phyloP scores from a whole-genome alignment of 2,113 vertebrate species.

The Gymnorhina tibicen region DNA sequence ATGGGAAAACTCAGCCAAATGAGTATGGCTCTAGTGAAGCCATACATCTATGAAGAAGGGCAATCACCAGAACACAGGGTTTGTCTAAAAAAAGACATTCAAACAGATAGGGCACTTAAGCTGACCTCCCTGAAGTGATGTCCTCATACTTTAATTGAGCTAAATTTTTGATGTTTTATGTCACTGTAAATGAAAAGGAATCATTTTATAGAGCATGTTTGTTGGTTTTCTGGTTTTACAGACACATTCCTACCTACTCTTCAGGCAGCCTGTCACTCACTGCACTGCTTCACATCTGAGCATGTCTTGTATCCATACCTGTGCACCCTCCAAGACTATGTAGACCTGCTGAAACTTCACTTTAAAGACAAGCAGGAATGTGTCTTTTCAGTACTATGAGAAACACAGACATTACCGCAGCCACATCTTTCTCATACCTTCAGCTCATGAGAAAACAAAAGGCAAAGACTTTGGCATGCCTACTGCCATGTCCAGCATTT shows the following conservation, averaged over 20 bases:
- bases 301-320: neutral
- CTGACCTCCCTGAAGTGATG: conserved; percentile 38
- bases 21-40: conserved; percentile 28
- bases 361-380: neutral
- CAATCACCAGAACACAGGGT: conserved; percentile 35
- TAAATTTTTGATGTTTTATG: conserved; percentile 43
- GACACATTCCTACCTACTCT: neutral
- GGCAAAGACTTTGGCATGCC: neutral
- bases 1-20: conserved; percentile 54
- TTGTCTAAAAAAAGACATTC: conserved; percentile 55
- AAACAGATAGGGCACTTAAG: conserved; percentile 22
- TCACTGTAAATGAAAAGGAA: neutral
- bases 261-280: neutral
- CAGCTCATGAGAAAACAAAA: neutral
- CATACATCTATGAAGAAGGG: conserved; percentile 32
- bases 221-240: neutral
- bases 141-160: conserved; percentile 50
- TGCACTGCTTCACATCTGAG: neutral
- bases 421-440: neutral
- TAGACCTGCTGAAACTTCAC: neutral
- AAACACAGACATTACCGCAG: neutral
- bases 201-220: neutral
- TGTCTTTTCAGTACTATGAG: neutral
- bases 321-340: accelerated
- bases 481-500: neutral